Evolutionary conservation across 92 coral and sea anemone species (phyloP).

Genomic region (Paramuricea clavata): DNA sequence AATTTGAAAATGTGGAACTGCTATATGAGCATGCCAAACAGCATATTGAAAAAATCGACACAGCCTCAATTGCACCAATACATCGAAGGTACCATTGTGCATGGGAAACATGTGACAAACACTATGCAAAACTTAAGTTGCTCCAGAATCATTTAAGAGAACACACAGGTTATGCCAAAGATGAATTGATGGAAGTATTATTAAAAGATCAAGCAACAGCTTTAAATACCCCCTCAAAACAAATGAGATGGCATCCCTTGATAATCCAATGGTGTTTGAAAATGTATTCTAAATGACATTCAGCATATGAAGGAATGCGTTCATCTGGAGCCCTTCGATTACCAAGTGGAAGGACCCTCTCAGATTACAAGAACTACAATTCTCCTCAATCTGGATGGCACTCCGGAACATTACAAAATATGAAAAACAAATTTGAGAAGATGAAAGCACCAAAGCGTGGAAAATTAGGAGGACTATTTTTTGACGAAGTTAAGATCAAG

Average conservation of each 20-base stretch:
- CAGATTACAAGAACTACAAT: constrained; percentile 53
- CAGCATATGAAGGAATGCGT: constrained; percentile 45
- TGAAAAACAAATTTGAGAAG: constrained; percentile 49
- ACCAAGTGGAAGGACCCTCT: constrained; percentile 57
- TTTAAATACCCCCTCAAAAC: background rate
- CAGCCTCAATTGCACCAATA: constrained; percentile 38
- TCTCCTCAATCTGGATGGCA: constrained; percentile 55
- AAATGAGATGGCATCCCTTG: constrained; percentile 47
- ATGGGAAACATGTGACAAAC: constrained; percentile 44
- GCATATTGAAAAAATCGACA: constrained; percentile 33
- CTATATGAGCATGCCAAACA: constrained; percentile 29
- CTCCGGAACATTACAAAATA: constrained; percentile 18
- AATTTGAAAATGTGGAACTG: constrained; percentile 46
- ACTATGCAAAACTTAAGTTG: constrained; percentile 40
- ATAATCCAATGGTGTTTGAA: constrained; percentile 38
- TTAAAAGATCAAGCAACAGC: background rate
- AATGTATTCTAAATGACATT: constrained; percentile 27
- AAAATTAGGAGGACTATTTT: constrained; percentile 46
- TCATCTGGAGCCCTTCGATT: constrained; percentile 40
- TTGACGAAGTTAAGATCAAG: constrained; percentile 49
- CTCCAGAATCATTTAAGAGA: constrained; percentile 44
- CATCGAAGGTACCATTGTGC: constrained; percentile 35
- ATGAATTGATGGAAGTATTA: constrained; percentile 8
- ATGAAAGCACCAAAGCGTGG: constrained; percentile 44
- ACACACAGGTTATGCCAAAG: constrained; percentile 42